These are phyloP conservation scores for Brachylomia viminalis DNA, from an alignment of 2,888 invertebrate species.

Conservation along the genomic window DNA sequence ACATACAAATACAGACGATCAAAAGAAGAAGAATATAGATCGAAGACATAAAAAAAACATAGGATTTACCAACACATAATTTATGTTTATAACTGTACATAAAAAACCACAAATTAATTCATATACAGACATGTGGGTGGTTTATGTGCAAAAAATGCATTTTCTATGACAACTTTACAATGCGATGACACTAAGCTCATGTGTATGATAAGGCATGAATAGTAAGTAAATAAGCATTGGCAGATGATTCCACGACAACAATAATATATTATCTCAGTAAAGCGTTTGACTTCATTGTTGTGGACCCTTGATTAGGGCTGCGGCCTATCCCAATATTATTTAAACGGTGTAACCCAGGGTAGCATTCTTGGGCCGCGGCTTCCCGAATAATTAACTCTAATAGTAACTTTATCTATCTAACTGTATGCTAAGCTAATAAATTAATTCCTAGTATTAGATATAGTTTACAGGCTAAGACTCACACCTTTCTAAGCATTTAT, in stretches of 20 bases:
- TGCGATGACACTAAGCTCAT: constrained; percentile 1
- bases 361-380: neutral
- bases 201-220: neutral
- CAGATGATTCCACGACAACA: neutral
- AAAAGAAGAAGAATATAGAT: neutral
- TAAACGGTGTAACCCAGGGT: neutral
- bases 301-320: too few relatives aligned
- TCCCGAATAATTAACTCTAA: neutral
- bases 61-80: neutral
- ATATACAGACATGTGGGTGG: constrained; percentile 14
- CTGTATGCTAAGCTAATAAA: neutral
- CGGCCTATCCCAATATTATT: neutral
- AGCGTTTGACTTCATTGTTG: constrained; percentile 10
- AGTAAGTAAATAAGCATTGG: neutral
- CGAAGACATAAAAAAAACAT: neutral
- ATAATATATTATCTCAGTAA: neutral
- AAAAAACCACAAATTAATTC: constrained; percentile 19
- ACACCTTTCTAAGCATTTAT: neutral
- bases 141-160: constrained; percentile 25
- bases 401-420: neutral
- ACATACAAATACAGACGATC: neutral
- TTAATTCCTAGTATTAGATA: neutral
- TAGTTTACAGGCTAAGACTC: neutral
- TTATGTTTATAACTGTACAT: constrained; percentile 11
- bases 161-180: constrained; percentile 11